Evolutionary conservation across 1,140 invertebrate species (phyloP), one percentile per base, ranked within the genome.

Genomic region (Pectinophora gossypiella): DNA sequence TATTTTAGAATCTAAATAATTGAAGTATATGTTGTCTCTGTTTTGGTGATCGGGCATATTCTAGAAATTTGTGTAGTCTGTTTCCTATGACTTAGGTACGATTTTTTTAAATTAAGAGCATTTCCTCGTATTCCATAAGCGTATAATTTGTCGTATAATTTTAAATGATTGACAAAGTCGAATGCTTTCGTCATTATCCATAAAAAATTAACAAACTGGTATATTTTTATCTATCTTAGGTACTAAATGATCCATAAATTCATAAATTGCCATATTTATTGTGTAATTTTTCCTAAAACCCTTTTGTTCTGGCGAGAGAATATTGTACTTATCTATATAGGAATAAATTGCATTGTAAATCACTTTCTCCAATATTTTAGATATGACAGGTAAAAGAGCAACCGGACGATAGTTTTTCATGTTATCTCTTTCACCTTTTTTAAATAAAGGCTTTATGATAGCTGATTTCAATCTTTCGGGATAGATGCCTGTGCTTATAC

Each of bases 331-430:
- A 20, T 44, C 42, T 20, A 44, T 9, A 15, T 12, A 44, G 9
- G 7, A 12, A 19, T 44, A 20, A 10, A 44, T 19, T 5, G 7
- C 10, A 10, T 44, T 44, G 42, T 44, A 44, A 20, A 44, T 44
- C 4, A 44, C 15, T 44, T 13, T 6, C 15, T 44, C 42, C 5
- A 44, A 44, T 10, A 44, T 21, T 44, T 44, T 44, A 91, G 79
- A 19, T 10, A 44, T 20, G 19, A 43, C 40, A n/a, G 36, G n/a
- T n/a, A n/a, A n/a, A n/a, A n/a, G n/a, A n/a, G n/a, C n/a, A n/a
- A n/a, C n/a, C n/a, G n/a, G n/a, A n/a, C n/a, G n/a, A n/a, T n/a
- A n/a, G n/a, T n/a, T n/a, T n/a, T n/a, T n/a, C n/a, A n/a, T n/a
- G n/a, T n/a, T n/a, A n/a, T n/a, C n/a, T n/a, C n/a, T n/a, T n/a